phyloP scores from a whole-genome alignment of 2,888 invertebrate species.

The Ommatoiulus sabulosus region DNA sequence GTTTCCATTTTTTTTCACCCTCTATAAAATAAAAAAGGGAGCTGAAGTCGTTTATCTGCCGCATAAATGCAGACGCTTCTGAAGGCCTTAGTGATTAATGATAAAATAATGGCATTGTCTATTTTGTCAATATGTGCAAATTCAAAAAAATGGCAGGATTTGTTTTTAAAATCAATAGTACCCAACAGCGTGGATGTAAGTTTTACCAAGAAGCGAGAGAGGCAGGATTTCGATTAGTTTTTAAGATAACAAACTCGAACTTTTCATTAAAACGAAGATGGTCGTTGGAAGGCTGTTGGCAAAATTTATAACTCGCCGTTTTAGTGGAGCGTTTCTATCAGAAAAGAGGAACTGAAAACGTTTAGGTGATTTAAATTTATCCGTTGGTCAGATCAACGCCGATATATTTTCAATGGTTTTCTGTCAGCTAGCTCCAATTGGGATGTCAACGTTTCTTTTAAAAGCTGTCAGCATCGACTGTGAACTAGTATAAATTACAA shows the following conservation, averaged over 20 bases:
- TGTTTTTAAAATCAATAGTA: slow-evolving; percentile 9
- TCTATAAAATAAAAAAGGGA: not conserved
- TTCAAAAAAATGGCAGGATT: slow-evolving; percentile 5
- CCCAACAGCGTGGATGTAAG: not conserved
- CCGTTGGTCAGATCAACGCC: not conserved
- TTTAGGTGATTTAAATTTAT: not conserved
- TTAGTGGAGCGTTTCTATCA: slow-evolving; percentile 2
- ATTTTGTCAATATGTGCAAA: slow-evolving; percentile 1
- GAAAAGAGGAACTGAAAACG: not conserved
- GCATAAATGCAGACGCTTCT: not conserved
- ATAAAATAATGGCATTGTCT: slow-evolving; percentile 11
- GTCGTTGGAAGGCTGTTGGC: not conserved
- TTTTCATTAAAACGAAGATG: not conserved
- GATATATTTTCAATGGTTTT: not conserved
- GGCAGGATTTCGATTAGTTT: not conserved
- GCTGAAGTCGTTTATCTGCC: not conserved
- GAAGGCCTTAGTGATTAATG: not conserved
- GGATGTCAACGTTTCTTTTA: not conserved
- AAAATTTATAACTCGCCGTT: not conserved
- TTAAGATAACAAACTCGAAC: not conserved
- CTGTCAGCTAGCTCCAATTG: not conserved
- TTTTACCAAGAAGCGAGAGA: not conserved
- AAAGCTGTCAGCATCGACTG: not conserved
- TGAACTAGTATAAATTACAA: not conserved
- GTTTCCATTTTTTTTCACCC: not conserved